phyloP scores from a whole-genome alignment of 2,888 invertebrate species.

The Melanophora roralis region DNA sequence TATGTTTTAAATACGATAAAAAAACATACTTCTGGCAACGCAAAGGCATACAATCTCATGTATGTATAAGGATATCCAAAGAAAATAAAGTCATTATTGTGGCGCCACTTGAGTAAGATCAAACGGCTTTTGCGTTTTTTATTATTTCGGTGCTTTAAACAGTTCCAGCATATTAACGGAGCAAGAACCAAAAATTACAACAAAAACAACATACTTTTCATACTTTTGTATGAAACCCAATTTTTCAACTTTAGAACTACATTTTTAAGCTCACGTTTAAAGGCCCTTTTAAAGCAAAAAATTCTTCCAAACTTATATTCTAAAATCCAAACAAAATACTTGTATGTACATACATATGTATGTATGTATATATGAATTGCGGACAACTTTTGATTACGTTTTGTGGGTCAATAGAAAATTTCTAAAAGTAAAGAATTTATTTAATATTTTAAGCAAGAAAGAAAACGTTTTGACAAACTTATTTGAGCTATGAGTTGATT shows the following conservation, averaged over 20 bases:
- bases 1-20: conserved; percentile 50
- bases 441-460: too few species aligned
- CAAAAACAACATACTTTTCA: conserved; percentile 13
- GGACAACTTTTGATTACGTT: too few species aligned
- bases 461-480: too few species aligned
- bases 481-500: too few species aligned
- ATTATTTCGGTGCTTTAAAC: background rate
- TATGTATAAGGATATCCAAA: conserved; percentile 12
- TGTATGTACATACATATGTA: background rate
- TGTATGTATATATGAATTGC: background rate
- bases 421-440: too few species aligned
- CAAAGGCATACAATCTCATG: background rate
- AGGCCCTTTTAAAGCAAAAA: conserved; percentile 51
- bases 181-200: conserved; percentile 21
- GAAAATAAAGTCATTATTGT: conserved; percentile 60
- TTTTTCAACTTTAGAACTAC: conserved; percentile 5
- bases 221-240: conserved; percentile 32
- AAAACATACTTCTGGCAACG: background rate
- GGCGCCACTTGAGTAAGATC: conserved; percentile 61
- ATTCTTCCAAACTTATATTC: too few species aligned
- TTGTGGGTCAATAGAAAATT: too few species aligned
- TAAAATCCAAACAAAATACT: conserved; percentile 1
- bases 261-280: conserved; percentile 50
- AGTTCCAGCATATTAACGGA: conserved; percentile 13
- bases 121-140: conserved; percentile 54